phyloP scores from a whole-genome alignment of 2,888 invertebrate genomes.

The Pelosia muscerda region DNA sequence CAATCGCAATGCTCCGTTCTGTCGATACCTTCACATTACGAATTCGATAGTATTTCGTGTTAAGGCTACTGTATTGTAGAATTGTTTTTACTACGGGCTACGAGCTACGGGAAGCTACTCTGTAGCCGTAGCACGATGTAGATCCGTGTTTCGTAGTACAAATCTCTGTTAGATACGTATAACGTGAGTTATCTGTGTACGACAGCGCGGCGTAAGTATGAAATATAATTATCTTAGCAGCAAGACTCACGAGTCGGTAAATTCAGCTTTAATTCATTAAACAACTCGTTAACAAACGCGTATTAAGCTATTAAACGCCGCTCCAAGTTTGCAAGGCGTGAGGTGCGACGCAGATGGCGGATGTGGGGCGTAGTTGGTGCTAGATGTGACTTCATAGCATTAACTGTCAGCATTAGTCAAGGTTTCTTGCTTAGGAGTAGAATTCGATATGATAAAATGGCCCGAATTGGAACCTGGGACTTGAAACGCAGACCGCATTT shows the following conservation, averaged over 20 bases:
- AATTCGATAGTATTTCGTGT: no score
- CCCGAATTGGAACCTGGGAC: no score
- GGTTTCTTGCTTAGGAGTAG: no score
- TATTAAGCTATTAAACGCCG: slow-evolving; percentile 71
- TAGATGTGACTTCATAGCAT: slow-evolving; percentile 31
- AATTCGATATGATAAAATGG: no score
- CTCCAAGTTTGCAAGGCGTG: slow-evolving; percentile 67
- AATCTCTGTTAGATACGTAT: slow-evolving; percentile 1
- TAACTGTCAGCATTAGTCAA: not conserved
- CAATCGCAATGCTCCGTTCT: no score
- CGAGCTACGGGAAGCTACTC: not conserved
- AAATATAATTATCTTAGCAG: slow-evolving; percentile 36
- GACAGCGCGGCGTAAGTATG: slow-evolving; percentile 40
- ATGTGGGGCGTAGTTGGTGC: slow-evolving; percentile 27
- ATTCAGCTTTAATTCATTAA: slow-evolving; percentile 78
- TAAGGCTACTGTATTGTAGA: no score
- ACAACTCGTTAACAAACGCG: slow-evolving; percentile 73
- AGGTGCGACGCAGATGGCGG: slow-evolving; percentile 43
- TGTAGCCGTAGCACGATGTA: not conserved
- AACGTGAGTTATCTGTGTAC: slow-evolving; percentile 29
- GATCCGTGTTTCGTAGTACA: not conserved
- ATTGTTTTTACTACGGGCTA: no score
- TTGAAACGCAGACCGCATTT: no score
- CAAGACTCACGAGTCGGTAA: slow-evolving; percentile 56
- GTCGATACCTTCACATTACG: no score